Evolutionary conservation across 2,797 vertebrate genomes (phyloP), one percentile per base, ranked within the genome.

Genomic region (Garrulus glandarius): DNA sequence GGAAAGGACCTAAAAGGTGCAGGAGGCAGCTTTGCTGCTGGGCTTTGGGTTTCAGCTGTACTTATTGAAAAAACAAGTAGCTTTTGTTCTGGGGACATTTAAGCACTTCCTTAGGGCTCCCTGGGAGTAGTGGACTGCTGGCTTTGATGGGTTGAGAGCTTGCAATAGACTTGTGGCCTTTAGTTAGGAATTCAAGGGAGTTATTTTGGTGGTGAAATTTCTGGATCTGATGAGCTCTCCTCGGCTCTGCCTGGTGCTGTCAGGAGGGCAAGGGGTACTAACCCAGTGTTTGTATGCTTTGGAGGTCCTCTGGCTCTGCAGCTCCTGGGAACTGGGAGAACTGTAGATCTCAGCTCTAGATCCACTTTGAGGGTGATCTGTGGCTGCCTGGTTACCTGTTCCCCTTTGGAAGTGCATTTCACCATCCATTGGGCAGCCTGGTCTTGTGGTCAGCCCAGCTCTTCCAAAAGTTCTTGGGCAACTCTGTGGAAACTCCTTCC

Each of bases 231-330:
- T 68, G 69, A 64, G 13, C 19, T 80, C n/a, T 78, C 20, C 49
- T 47, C 0, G 1, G 43, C 47, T 30, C 12, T 75, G 30, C 36
- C 32, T 1, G 0, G 4, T 39, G 56, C 52, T 61, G 21, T 36
- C 17, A 3, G 41, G 21, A 44, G 46, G 50, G 27, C 44, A 22
- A 22, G 63, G 47, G 32, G 0, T 20, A 1, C 47, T 68, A 10
- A 27, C 60, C 10, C 4, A 3, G n/a, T 10, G 22, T n/a, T 39
- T 19, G 13, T 21, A 1, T 34, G 57, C 23, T 83, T 44, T 50
- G 30, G 59, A 53, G 43, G 11, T n/a, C 19, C 13, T 78, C 20
- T 68, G 39, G 30, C 41, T 55, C 55, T 60, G 37, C 60, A 50
- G 44, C 27, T 60, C 21, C 43, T 67, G 47, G 57, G 46, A 67